These are phyloP conservation scores for Diuraphis noxia DNA, from an alignment of 1,140 invertebrate species.

Conservation along the genomic window DNA sequence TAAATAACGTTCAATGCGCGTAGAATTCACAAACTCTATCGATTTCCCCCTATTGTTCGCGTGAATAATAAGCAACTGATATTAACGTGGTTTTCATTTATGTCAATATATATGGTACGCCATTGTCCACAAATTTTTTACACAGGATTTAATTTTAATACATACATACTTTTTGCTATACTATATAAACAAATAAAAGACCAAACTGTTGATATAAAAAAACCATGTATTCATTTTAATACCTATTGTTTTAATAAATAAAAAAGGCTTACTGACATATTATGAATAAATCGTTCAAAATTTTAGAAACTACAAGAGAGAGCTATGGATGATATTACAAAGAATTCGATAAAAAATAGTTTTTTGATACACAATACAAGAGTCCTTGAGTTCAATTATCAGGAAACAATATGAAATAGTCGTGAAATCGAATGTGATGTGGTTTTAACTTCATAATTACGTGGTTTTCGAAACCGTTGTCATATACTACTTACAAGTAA, in stretches of 20 bases:
- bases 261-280: background rate
- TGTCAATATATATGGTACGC: conserved; percentile 16
- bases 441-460: conserved; percentile 45
- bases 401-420: conserved; percentile 13
- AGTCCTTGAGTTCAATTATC: conserved; percentile 30
- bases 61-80: background rate
- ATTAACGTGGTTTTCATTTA: background rate
- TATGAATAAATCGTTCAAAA: background rate
- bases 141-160: background rate
- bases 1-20: background rate
- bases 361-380: background rate
- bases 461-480: conserved; percentile 43
- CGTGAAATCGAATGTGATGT: conserved; percentile 37
- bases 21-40: background rate
- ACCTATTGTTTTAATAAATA: conserved; percentile 15
- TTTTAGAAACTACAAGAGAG: conserved; percentile 32
- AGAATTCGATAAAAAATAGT: background rate
- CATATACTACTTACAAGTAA: background rate
- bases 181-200: background rate
- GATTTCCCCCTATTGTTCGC: conserved; percentile 28
- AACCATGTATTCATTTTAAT: background rate
- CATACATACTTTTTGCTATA: background rate
- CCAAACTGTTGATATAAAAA: background rate
- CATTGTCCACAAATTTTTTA: conserved; percentile 38
- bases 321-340: background rate